These are phyloP conservation scores for Trichogramma dendrolimi DNA, from an alignment of 2,888 invertebrate species.

Conservation along the genomic window DNA sequence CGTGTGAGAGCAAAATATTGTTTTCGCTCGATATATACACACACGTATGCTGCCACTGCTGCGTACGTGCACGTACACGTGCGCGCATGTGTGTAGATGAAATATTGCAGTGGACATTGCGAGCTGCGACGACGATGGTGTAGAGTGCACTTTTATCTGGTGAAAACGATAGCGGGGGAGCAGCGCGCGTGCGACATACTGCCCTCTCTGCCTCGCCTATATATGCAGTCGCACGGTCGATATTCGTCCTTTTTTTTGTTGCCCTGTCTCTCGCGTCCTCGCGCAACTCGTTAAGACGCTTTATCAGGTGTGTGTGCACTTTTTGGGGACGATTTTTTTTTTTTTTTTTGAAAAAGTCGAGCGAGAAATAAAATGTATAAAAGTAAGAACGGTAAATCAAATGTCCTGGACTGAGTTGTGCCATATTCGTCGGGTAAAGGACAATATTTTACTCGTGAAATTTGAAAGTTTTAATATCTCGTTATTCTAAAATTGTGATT, in stretches of 20 bases:
- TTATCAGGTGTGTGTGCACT: slow-evolving; percentile 3
- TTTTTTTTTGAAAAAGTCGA: too few species aligned
- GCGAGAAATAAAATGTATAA: too few species aligned
- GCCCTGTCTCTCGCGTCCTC: neutral
- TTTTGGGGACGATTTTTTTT: too few species aligned
- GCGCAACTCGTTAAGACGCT: neutral
- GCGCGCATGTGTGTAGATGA: neutral
- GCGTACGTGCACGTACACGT: neutral
- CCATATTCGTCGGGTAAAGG: too few species aligned
- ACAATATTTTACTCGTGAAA: too few species aligned
- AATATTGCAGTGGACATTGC: too few species aligned
- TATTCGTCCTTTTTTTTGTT: slow-evolving; percentile 10
- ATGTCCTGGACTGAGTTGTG: too few species aligned
- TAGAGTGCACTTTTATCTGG: slow-evolving; percentile 19
- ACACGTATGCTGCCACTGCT: neutral
- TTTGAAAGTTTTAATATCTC: too few species aligned
- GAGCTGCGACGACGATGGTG: neutral
- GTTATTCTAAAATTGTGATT: too few species aligned
- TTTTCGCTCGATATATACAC: neutral
- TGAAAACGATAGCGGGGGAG: slow-evolving; percentile 9
- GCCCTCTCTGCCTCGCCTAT: too few species aligned
- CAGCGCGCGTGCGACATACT: too few species aligned
- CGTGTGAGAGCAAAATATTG: neutral
- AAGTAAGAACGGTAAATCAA: too few species aligned
- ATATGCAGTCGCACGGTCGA: neutral